Evolutionary conservation across 2,888 invertebrate genomes (phyloP).

Genomic region (Fabriciana adippe): DNA sequence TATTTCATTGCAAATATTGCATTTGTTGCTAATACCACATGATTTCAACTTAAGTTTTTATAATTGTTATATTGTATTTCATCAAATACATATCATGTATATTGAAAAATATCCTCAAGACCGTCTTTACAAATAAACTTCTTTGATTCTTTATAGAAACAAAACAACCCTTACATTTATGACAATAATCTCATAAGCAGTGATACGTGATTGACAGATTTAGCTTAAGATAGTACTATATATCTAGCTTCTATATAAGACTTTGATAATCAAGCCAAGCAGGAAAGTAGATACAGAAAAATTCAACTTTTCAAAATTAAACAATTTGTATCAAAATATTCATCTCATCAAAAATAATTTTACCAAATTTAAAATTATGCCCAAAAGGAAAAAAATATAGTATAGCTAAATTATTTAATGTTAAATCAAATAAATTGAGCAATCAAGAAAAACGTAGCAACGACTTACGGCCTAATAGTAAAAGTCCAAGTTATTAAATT

Average conservation of each 20-base stretch:
- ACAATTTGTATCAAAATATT: neutral
- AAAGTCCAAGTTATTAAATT: constrained; percentile 75
- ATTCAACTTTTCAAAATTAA: neutral
- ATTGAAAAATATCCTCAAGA: too few relatives aligned
- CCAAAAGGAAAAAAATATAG: constrained; percentile 12
- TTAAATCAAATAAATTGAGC: constrained; percentile 51
- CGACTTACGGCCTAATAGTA: constrained; percentile 64
- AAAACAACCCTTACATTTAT: constrained; percentile 40
- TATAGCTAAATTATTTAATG: constrained; percentile 12
- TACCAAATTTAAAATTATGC: constrained; percentile 5
- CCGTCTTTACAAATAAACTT: neutral
- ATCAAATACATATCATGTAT: too few relatives aligned
- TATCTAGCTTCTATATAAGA: constrained; percentile 18
- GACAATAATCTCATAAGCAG: constrained; percentile 48
- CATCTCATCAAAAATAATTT: constrained; percentile 6
- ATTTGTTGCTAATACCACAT: too few relatives aligned
- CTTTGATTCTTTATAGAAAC: constrained; percentile 8
- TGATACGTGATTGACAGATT: constrained; percentile 42
- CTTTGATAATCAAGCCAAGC: constrained; percentile 9
- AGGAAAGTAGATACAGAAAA: neutral
- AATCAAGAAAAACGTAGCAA: constrained; percentile 57
- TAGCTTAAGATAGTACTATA: constrained; percentile 19
- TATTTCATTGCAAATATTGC: neutral
- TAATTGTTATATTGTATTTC: too few relatives aligned
- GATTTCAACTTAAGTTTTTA: too few relatives aligned